A percentile compares a stretch with the other conserved stretches of the same genome.
phyloP scores from a whole-genome alignment of 2,113 vertebrate genomes.

The Oreocharis arfaki region DNA sequence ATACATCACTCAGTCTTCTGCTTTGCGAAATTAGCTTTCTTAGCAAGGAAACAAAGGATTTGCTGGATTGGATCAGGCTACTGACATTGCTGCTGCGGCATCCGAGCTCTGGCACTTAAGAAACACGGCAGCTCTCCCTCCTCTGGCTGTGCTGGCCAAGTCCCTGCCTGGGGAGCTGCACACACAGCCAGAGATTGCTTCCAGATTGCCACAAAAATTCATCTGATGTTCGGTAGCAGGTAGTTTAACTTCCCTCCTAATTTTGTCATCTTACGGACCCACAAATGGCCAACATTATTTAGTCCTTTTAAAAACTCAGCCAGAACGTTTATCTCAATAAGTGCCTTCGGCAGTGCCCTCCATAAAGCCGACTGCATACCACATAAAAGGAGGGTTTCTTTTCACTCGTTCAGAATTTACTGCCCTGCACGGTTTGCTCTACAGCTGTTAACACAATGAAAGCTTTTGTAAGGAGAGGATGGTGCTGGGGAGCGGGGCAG shows the following conservation, averaged over 20 bases:
- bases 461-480: not conserved
- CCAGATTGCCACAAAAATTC: not conserved
- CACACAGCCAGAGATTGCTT: not conserved
- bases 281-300: not conserved
- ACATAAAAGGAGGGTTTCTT: slow-evolving; percentile 5
- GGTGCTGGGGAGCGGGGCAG: not conserved
- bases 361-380: not conserved
- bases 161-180: not conserved
- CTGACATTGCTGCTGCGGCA: not conserved
- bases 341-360: not conserved
- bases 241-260: slow-evolving; percentile 4
- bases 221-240: not conserved
- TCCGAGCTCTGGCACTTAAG: not conserved
- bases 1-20: not conserved
- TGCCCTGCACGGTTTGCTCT: slow-evolving; percentile 15
- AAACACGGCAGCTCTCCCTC: not conserved
- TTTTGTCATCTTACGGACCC: not conserved
- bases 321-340: slow-evolving; percentile 26
- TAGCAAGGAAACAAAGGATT: slow-evolving; percentile 52
- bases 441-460: not conserved
- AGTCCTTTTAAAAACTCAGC: slow-evolving; percentile 33
- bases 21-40: slow-evolving; percentile 36
- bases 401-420: slow-evolving; percentile 14
- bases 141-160: not conserved
- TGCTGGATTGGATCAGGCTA: slow-evolving; percentile 28